These are phyloP conservation scores for Allolobophora icterica DNA, from an alignment of 2,888 invertebrate genomes.

Conservation along the genomic window DNA sequence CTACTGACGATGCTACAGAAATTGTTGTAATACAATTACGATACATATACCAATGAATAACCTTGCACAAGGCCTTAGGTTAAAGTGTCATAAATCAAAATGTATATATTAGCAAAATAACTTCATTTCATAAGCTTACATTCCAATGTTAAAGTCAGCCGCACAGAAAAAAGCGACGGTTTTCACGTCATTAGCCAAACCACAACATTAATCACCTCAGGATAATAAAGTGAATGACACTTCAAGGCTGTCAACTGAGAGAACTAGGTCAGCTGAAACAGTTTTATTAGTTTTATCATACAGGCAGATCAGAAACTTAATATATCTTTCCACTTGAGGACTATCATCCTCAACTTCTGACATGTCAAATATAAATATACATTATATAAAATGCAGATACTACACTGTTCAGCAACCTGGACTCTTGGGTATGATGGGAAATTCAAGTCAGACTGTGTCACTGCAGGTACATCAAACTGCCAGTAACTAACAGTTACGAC, in stretches of 20 bases:
- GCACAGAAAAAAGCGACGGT: too few relatives aligned
- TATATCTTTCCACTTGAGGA: background rate
- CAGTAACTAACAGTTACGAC: too few relatives aligned
- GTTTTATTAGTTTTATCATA: background rate
- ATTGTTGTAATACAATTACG: too few relatives aligned
- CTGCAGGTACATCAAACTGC: constrained; percentile 7
- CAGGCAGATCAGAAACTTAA: background rate
- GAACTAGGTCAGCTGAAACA: background rate
- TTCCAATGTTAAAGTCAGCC: background rate
- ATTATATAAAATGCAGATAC: background rate
- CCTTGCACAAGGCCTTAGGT: background rate
- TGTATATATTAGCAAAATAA: background rate
- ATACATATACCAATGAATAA: background rate
- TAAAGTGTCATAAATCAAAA: background rate
- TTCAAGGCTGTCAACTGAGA: background rate
- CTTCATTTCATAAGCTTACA: background rate
- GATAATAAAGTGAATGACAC: background rate
- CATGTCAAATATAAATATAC: background rate
- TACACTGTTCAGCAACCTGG: background rate
- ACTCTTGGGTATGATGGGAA: background rate
- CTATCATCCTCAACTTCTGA: background rate
- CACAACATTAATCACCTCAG: background rate
- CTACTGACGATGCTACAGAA: too few relatives aligned
- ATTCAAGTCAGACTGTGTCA: background rate
- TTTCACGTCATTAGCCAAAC: background rate